Evolutionary conservation across 2,797 vertebrate genomes (phyloP).

Genomic region (Myripristis murdjan): DNA sequence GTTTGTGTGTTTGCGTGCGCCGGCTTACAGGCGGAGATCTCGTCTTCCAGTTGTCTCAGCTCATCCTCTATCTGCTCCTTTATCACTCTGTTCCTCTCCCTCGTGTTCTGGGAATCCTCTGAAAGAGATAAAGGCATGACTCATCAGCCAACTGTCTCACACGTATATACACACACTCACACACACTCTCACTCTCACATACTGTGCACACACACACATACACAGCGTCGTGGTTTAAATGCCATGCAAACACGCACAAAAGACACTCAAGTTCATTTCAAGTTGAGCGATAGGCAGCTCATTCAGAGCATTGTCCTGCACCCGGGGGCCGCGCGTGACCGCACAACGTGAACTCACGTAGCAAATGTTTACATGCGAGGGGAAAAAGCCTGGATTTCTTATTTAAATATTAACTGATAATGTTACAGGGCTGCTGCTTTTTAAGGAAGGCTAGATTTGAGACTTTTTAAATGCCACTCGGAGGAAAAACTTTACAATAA

Average conservation of each 20-base stretch:
- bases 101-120: constrained; percentile 64
- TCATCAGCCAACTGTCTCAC: constrained; percentile 7
- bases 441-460: too few species aligned
- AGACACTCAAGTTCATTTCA: background rate
- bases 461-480: too few species aligned
- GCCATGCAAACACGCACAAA: background rate
- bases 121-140: constrained; percentile 42
- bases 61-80: constrained; percentile 92
- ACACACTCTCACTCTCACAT: too few species aligned
- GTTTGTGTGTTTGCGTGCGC: constrained; percentile 11
- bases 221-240: background rate
- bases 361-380: background rate
- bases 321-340: background rate
- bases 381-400: background rate
- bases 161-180: background rate
- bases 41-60: constrained; percentile 90
- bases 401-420: background rate
- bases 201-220: background rate
- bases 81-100: constrained; percentile 74
- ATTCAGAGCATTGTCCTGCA: background rate
- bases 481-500: too few species aligned
- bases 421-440: too few species aligned
- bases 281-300: background rate
- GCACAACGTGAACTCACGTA: background rate
- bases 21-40: constrained; percentile 90